Evolutionary conservation across 2,113 vertebrate species (phyloP), one percentile per base, ranked within the genome.

Genomic region (Catharus minimus): DNA sequence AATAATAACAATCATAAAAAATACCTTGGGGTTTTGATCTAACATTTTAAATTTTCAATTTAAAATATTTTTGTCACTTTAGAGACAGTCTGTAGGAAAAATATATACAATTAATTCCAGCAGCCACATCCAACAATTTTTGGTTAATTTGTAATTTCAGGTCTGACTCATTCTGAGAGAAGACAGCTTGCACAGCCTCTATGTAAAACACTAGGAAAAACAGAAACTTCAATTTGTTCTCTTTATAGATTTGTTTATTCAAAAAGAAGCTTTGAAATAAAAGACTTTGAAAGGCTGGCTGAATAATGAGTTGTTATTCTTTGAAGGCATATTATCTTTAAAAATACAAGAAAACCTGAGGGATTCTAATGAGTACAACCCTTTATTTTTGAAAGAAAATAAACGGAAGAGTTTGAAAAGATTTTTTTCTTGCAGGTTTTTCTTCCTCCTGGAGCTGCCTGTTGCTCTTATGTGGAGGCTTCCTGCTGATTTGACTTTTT

Each of bases 401-500:
- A 96, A 96, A 89, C 77, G 53, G 83, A 97, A 89, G 65, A 55
- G 60, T 93, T 96, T 90, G 77, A 96, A 90, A 95, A 38, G 71
- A 41, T 62, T 78, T 90, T 86, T 78, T 52, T 87, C 20, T 39
- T 53, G 8, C 32, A 20, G 38, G 8, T 49, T 46, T 46, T 46
- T 39, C 47, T 52, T 62, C 20, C 62, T 78, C 61, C 81, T 68
- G 27, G 28, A 73, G 91, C 75, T 53, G 89, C 97, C 97, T 97
- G 95, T 97, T 97, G 97, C 96, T 97, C 73, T 94, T 36, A 14
- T 15, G 69, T 92, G 90, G 91, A 96, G 93, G 61, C 75, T 92
- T 95, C 96, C 96, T 88, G 95, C 95, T 88, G 96, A 85, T 96
- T 84, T 68, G 79, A 95, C 89, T 96, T 96, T 96, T 92, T 91